phyloP scores from a whole-genome alignment of 2,113 vertebrate genomes.

The Ciconia stormi region DNA sequence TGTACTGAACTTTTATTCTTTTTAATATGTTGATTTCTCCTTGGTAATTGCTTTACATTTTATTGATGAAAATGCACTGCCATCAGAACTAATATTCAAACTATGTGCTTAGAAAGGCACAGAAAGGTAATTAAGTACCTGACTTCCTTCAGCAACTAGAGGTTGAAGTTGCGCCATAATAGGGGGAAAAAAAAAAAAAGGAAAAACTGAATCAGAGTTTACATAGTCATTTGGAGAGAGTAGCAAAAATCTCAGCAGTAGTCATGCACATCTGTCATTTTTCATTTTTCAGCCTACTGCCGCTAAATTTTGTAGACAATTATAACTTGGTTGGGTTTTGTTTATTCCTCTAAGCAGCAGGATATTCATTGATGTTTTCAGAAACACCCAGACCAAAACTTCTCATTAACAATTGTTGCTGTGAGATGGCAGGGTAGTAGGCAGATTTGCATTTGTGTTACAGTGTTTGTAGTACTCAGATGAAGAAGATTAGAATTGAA shows the following conservation, averaged over 20 bases:
- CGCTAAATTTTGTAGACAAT: conserved; percentile 29
- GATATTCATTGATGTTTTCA: conserved; percentile 12
- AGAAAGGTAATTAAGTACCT: background rate
- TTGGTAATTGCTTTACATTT: background rate
- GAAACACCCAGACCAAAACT: background rate
- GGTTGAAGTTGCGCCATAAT: conserved; percentile 12
- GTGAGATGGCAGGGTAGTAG: background rate
- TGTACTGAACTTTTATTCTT: background rate
- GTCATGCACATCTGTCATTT: conserved; percentile 29
- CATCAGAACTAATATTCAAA: background rate
- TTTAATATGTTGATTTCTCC: background rate
- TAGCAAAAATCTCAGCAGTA: conserved; percentile 27
- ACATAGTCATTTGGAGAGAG: background rate
- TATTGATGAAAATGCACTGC: background rate
- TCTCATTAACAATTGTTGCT: background rate
- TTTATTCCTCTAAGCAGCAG: conserved; percentile 31
- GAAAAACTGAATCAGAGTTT: conserved; percentile 50
- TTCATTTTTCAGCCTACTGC: conserved; percentile 29
- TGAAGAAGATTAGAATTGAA: background rate
- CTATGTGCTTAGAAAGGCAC: conserved; percentile 7
- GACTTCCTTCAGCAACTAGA: background rate
- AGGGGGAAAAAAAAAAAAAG: background rate
- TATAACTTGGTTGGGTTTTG: conserved; percentile 20
- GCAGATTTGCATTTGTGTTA: background rate
- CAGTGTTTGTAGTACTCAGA: background rate